phyloP scores from a whole-genome alignment of 2,888 invertebrate genomes.

The Sylvicola fuscatus region DNA sequence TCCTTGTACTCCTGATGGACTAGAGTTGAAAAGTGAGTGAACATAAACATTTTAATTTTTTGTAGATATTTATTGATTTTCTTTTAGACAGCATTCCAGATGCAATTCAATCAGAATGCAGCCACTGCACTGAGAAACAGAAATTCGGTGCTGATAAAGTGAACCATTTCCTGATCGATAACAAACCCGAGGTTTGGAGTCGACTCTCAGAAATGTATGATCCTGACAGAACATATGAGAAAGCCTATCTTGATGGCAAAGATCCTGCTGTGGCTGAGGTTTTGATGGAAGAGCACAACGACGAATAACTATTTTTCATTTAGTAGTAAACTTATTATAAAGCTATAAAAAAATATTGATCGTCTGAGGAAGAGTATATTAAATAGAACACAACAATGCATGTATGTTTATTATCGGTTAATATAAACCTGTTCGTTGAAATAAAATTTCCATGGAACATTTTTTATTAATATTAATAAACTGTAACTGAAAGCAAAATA shows the following conservation, averaged over 20 bases:
- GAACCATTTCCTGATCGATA: slow-evolving; percentile 29
- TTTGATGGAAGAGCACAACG: too few species aligned
- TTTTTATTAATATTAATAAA: too few species aligned
- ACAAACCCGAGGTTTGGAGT: slow-evolving; percentile 32
- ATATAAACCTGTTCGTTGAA: too few species aligned
- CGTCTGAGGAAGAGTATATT: too few species aligned
- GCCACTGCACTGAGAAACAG: slow-evolving; percentile 44
- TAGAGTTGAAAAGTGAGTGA: slow-evolving; percentile 45
- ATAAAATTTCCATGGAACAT: too few species aligned
- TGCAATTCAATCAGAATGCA: slow-evolving; percentile 44
- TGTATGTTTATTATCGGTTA: too few species aligned
- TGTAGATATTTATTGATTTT: slow-evolving; percentile 3
- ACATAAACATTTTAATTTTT: slow-evolving; percentile 5
- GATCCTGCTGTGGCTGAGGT: too few species aligned
- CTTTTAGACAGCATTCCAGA: slow-evolving; percentile 43
- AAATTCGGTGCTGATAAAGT: slow-evolving; percentile 40
- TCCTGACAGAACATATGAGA: slow-evolving; percentile 37
- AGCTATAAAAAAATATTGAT: too few species aligned
- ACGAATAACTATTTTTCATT: too few species aligned
- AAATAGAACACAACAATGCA: too few species aligned
- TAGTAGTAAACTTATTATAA: too few species aligned
- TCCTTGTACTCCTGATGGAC: slow-evolving; percentile 46
- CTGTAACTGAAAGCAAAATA: too few species aligned
- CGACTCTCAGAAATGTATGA: slow-evolving; percentile 37
- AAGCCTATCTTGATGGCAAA: slow-evolving; percentile 32